phyloP scores from a whole-genome alignment of 2,797 vertebrate genomes.

The Melanogrammus aeglefinus region DNA sequence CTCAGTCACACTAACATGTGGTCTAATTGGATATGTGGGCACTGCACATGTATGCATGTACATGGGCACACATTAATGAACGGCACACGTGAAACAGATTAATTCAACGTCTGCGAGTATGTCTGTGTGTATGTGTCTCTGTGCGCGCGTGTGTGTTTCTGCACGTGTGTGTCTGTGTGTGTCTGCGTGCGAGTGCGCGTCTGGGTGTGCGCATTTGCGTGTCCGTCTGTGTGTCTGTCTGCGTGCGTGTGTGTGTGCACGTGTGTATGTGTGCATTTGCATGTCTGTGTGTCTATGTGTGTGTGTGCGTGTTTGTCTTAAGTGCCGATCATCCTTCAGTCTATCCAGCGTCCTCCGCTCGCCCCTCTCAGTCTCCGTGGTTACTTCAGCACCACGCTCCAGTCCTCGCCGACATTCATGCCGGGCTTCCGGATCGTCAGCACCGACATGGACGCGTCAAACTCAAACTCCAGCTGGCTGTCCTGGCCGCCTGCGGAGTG shows the following conservation, averaged over 20 bases:
- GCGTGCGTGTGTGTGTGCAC: constrained; percentile 2
- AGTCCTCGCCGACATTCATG: constrained; percentile 79
- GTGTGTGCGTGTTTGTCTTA: constrained; percentile 8
- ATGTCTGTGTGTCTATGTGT: not conserved
- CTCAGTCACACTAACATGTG: not conserved
- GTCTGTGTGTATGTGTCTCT: too few species aligned
- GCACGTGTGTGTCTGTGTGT: not conserved
- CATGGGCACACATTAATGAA: not conserved
- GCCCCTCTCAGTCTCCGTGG: constrained; percentile 17
- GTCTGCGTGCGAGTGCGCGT: not conserved
- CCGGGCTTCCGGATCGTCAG: constrained; percentile 85
- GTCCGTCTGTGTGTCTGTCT: constrained; percentile 11
- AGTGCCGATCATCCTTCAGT: constrained; percentile 16
- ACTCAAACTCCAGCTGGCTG: constrained; percentile 80
- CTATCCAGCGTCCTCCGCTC: constrained; percentile 23
- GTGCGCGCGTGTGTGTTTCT: too few species aligned
- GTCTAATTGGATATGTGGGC: not conserved
- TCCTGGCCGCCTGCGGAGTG: constrained; percentile 68
- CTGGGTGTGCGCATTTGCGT: not conserved
- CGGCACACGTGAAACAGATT: not conserved
- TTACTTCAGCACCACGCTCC: constrained; percentile 82
- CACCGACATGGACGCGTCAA: constrained; percentile 79
- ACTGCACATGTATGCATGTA: not conserved
- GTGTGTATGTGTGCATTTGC: constrained; percentile 9
- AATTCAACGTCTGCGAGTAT: too few species aligned